Percentiles rank a stretch among this genome's conserved stretches.
These are phyloP conservation scores for Heterodera carotae DNA, from an alignment of 1,140 invertebrate genomes.

Conservation along the genomic window DNA sequence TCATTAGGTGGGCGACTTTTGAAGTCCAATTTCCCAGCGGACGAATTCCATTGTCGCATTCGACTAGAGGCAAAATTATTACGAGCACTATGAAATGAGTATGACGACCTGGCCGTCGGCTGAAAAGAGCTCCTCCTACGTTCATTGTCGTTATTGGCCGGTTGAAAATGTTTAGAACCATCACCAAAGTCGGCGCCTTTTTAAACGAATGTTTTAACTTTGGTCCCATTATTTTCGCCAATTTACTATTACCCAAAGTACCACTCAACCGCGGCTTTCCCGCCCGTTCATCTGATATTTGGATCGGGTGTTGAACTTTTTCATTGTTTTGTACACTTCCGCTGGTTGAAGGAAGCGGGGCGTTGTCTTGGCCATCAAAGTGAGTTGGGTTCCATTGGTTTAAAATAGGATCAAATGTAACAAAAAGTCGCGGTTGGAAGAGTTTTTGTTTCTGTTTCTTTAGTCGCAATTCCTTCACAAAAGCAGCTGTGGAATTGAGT, in stretches of 20 bases:
- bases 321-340: background rate
- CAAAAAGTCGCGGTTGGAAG: background rate
- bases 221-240: background rate
- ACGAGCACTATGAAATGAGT: background rate
- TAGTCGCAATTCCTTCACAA: background rate
- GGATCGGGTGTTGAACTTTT: background rate
- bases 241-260: slow-evolving; percentile 2
- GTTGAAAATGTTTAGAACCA: background rate
- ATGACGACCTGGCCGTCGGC: background rate
- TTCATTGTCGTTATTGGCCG: background rate
- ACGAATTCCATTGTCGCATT: background rate
- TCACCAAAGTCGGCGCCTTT: background rate
- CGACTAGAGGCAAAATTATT: background rate
- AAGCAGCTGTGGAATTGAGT: background rate
- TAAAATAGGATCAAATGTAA: background rate
- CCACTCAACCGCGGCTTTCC: background rate
- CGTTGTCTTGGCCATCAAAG: slow-evolving; percentile 1
- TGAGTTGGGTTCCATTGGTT: slow-evolving; percentile 1
- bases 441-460: background rate
- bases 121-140: background rate
- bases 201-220: background rate
- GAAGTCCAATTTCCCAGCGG: background rate
- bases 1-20: background rate
- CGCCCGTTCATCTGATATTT: background rate
- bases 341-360: background rate